Conservation (phyloP, 2,797 vertebrate genomes). For the Buphagus erythrorhynchus region DNA sequence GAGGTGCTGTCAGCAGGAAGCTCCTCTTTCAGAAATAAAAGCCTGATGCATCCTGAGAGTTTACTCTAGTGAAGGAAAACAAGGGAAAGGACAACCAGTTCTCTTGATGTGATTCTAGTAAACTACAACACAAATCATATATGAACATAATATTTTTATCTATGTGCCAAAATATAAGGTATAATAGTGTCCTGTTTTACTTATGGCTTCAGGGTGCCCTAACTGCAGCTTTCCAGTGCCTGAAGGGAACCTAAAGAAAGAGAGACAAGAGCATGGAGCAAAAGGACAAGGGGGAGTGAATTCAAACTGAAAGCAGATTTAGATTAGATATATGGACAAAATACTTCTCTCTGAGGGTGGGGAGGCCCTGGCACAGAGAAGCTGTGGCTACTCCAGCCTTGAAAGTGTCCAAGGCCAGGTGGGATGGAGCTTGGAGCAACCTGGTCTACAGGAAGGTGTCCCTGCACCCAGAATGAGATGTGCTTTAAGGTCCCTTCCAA, state of each 20-base stretch:
- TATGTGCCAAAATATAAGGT: background rate
- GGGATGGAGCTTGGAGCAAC: background rate
- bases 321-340: background rate
- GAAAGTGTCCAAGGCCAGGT: background rate
- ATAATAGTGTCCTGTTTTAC: background rate
- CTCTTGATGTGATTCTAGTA: background rate
- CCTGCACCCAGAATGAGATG: background rate
- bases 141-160: background rate
- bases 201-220: background rate
- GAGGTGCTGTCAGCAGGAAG: background rate
- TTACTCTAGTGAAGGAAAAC: background rate
- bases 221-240: background rate
- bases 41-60: background rate
- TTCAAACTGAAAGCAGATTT: background rate
- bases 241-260: background rate
- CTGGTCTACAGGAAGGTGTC: fast-evolving
- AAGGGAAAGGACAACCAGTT: background rate
- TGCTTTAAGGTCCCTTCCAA: background rate
- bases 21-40: background rate
- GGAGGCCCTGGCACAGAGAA: background rate
- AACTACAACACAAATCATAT: background rate
- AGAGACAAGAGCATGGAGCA: background rate
- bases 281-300: background rate
- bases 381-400: background rate
- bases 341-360: background rate